Evolutionary conservation across 2,888 invertebrate genomes (phyloP).

Genomic region (Pyrrhia umbra): DNA sequence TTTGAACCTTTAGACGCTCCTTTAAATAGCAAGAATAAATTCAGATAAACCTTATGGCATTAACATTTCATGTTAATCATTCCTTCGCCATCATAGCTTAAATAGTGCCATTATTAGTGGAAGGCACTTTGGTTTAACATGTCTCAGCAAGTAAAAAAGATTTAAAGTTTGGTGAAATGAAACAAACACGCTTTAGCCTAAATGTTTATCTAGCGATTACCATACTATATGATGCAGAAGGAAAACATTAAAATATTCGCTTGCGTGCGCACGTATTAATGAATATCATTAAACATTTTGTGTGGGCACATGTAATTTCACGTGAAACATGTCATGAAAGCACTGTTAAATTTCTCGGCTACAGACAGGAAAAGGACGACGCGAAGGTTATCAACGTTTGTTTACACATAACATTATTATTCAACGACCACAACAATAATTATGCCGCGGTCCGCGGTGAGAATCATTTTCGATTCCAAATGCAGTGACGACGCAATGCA

Average conservation of each 20-base stretch:
- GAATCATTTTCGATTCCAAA: constrained; percentile 30
- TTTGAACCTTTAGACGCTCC: no score
- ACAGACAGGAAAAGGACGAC: constrained; percentile 32
- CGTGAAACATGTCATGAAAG: constrained; percentile 19
- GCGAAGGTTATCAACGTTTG: constrained; percentile 32
- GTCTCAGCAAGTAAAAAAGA: no score
- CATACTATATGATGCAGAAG: constrained; percentile 12
- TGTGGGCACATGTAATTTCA: neutral
- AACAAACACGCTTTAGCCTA: neutral
- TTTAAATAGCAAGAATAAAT: no score
- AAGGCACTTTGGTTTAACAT: no score
- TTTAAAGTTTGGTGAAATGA: no score
- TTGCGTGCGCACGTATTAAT: constrained; percentile 1
- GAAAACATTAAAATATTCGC: constrained; percentile 17
- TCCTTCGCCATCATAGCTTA: neutral
- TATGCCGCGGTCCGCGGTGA: constrained; percentile 10
- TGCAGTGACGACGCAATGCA: constrained; percentile 21
- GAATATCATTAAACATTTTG: constrained; percentile 4
- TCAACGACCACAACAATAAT: constrained; percentile 26
- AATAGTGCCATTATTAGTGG: no score
- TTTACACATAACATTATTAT: constrained; percentile 34
- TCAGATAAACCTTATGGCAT: no score
- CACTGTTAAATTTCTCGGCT: constrained; percentile 20
- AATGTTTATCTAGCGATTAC: neutral
- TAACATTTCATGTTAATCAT: no score